phyloP scores from a whole-genome alignment of 2,797 vertebrate genomes.

The Sebastes taczanowskii region DNA sequence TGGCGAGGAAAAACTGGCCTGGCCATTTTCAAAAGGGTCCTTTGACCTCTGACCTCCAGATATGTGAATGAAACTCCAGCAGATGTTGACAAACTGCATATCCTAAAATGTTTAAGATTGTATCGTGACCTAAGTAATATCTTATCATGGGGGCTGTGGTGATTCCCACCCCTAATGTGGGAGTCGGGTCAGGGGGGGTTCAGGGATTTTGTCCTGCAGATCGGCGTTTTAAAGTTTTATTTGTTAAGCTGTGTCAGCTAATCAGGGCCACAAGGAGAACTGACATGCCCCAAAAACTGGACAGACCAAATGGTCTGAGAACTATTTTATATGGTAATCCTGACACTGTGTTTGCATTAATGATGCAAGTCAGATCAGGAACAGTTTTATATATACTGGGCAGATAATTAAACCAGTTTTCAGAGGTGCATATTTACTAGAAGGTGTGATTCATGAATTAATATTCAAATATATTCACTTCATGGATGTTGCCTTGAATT shows the following conservation, averaged over 20 bases:
- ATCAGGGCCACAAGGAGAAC: slow-evolving; percentile 27
- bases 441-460: slow-evolving; percentile 48
- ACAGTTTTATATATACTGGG: background rate
- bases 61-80: no score
- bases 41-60: no score
- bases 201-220: slow-evolving; percentile 18
- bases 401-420: slow-evolving; percentile 42
- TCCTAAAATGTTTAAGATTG: no score
- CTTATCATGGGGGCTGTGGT: no score
- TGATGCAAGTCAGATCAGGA: slow-evolving; percentile 36
- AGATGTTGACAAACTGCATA: no score
- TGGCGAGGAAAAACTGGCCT: no score
- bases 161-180: background rate
- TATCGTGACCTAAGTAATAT: no score
- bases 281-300: slow-evolving; percentile 23
- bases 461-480: slow-evolving; percentile 67
- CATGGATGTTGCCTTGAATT: slow-evolving; percentile 40
- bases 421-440: slow-evolving; percentile 31
- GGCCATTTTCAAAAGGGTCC: no score
- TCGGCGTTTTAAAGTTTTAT: slow-evolving; percentile 34
- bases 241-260: slow-evolving; percentile 26
- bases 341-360: slow-evolving; percentile 41
- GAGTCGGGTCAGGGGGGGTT: background rate
- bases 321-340: slow-evolving; percentile 73
- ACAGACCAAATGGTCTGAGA: slow-evolving; percentile 37